Base-by-base conservation (phyloP, 92 coral and sea anemone genomes). In the Plumapathes pennacea region DNA sequence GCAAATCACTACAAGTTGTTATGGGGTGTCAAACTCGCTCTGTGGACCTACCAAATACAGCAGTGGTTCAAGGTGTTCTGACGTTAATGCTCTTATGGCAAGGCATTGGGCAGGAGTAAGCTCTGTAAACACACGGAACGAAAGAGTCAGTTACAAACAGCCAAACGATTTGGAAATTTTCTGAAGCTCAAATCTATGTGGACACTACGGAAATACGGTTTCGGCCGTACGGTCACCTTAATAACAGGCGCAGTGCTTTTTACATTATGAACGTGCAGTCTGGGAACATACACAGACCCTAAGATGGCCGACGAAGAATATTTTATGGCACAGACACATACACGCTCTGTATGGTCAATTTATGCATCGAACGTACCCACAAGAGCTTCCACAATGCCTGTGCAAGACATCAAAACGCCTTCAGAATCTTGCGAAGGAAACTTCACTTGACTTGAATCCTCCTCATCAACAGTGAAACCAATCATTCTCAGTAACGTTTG, bases 331-430 rank as follows among this genome's bases (percentile, higher is more conserved):
- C 7, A 31, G 44, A 17, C 39, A 28, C n/a, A 12, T 50, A 11
- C 7, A 19, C 5, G 18, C 6, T 22, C 13, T 25, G 1, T 3
- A 25, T 25, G 22, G 49, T 15, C 22, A 15, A 25, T 43, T 43
- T n/a, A n/a, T n/a, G n/a, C n/a, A n/a, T n/a, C n/a, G n/a, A 4
- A 62, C 86, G 57, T 46, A 86, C 89, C 95, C 60, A 51, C 69
- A 47, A 86, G 54, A 18, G 89, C 77, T 34, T 77, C 87, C 5
- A 84, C 62, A 32, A 87, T 56, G 7, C 72, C 96, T 46, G 83
- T 80, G 22, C 96, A 87, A 38, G 83, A 78, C 22, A 12, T 25
- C 11, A 87, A 53, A 41, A 76, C 11, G 13, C 74, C 83, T 38
- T 40, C 61, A 1, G 15, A 28, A n/a, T 60, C 65, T 13, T 67